A percentile compares a stretch with the other conserved stretches of the same genome.
Conservation (phyloP, 2,113 vertebrate genomes). For the Dromas ardeola region DNA sequence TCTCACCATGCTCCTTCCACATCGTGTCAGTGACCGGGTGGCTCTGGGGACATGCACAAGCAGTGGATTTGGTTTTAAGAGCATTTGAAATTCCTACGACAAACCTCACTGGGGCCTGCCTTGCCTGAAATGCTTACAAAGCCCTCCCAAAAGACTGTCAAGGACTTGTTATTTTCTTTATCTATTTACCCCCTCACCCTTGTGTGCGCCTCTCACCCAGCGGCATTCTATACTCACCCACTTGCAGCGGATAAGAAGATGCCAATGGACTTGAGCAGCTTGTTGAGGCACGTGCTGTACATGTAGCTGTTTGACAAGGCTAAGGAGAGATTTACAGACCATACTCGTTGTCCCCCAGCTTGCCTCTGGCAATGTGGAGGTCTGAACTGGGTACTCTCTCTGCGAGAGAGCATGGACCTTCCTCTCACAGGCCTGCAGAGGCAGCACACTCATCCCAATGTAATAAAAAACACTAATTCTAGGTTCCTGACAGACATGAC, state of each 20-base stretch:
- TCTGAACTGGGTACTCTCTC: background rate
- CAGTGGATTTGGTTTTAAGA: background rate
- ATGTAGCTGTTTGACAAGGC: slow-evolving; percentile 77
- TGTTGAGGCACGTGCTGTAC: slow-evolving; percentile 74
- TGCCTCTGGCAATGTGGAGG: background rate
- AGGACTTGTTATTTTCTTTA: background rate
- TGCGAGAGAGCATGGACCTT: background rate
- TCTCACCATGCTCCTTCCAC: background rate
- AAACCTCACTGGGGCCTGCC: background rate
- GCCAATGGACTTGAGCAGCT: slow-evolving; percentile 80
- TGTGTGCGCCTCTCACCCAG: background rate
- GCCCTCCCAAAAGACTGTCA: background rate
- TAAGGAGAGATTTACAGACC: slow-evolving; percentile 58
- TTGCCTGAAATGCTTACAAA: background rate
- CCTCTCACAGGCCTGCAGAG: background rate
- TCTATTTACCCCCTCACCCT: background rate
- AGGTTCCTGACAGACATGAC: background rate
- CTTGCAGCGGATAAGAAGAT: slow-evolving; percentile 84
- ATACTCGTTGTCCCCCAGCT: background rate
- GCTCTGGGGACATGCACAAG: background rate
- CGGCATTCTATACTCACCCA: slow-evolving; percentile 75
- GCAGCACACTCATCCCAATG: background rate
- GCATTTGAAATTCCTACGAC: background rate
- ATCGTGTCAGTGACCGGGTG: rapidly evolving
- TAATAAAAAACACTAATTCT: background rate